These are phyloP conservation scores for Dicaeum eximium DNA, from an alignment of 2,113 vertebrate species.

Conservation along the genomic window DNA sequence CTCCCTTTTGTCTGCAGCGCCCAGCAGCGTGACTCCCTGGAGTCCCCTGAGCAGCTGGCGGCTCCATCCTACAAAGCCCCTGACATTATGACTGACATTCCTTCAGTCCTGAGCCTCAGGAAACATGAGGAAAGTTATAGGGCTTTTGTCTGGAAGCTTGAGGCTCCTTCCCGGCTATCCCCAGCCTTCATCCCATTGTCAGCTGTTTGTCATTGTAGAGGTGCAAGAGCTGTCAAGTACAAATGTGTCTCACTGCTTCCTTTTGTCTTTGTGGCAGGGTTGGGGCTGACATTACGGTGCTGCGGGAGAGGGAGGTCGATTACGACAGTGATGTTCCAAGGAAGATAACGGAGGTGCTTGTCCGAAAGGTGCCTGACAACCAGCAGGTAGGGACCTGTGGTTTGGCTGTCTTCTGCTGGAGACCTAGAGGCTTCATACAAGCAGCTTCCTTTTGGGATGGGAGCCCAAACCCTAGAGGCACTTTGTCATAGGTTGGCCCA, in stretches of 20 bases:
- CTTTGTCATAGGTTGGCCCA: neutral
- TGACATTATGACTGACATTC: neutral
- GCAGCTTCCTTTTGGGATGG: neutral
- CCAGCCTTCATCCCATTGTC: neutral
- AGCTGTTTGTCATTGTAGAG: neutral
- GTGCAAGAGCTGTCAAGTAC: neutral
- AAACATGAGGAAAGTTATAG: neutral
- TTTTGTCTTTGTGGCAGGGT: slow-evolving; percentile 75
- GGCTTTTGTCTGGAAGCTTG: neutral
- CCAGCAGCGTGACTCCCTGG: rapidly evolving
- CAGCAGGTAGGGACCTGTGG: slow-evolving; percentile 83
- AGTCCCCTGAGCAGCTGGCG: neutral
- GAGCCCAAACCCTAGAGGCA: neutral
- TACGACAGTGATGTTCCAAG: slow-evolving; percentile 85
- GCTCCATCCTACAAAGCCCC: neutral
- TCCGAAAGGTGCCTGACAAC: slow-evolving; percentile 97
- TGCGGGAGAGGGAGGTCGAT: slow-evolving; percentile 90
- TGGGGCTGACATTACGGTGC: slow-evolving; percentile 92
- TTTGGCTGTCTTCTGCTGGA: neutral
- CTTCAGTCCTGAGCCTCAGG: neutral
- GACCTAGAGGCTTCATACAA: neutral
- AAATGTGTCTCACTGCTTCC: neutral
- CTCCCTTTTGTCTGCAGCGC: neutral
- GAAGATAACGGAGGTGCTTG: slow-evolving; percentile 93
- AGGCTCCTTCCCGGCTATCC: neutral